phyloP scores from a whole-genome alignment of 2,113 vertebrate species.

The Pseudorectes ferrugineus region DNA sequence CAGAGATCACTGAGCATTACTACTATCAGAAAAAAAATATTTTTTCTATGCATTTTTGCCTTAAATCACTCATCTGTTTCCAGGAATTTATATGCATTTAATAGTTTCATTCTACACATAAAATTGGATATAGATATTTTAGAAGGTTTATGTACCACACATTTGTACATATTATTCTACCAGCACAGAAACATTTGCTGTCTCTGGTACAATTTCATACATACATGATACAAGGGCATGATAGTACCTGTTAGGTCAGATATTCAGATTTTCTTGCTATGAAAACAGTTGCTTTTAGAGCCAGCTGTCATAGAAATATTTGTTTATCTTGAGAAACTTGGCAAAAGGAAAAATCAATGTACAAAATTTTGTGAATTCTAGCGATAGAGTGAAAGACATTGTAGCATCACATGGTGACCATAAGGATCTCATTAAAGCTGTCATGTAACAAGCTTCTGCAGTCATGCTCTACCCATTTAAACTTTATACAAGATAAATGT shows the following conservation, averaged over 20 bases:
- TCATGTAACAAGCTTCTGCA: background rate
- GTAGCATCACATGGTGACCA: background rate
- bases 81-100: background rate
- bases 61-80: background rate
- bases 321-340: background rate
- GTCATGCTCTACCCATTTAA: background rate
- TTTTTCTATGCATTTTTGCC: background rate
- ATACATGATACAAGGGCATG: background rate
- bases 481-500: background rate
- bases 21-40: background rate
- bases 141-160: background rate
- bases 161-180: background rate
- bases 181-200: background rate
- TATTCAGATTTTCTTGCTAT: background rate
- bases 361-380: background rate
- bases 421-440: constrained; percentile 25
- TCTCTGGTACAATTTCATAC: background rate
- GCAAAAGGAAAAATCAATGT: background rate
- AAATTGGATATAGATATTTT: background rate
- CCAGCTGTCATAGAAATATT: background rate
- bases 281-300: background rate
- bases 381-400: background rate
- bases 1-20: background rate
- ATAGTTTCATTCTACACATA: background rate
- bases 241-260: background rate